phyloP scores from a whole-genome alignment of 1,140 invertebrate genomes.

The Conus betulinus region DNA sequence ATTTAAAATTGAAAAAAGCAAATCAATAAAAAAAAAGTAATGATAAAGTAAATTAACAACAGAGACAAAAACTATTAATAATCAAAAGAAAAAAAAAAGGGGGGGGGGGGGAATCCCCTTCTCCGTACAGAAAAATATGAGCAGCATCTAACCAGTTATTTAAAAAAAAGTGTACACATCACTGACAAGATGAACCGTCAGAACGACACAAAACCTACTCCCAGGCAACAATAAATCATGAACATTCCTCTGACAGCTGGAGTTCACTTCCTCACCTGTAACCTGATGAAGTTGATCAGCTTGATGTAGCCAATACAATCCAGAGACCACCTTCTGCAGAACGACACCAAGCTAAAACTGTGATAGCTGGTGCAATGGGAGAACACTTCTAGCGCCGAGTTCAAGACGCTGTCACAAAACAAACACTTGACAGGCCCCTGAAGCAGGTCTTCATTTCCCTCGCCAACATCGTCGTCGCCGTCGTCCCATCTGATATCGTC shows the following conservation, averaged over 20 bases:
- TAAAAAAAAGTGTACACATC: too few relatives aligned
- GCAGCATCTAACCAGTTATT: too few relatives aligned
- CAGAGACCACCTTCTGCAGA: conserved; percentile 84
- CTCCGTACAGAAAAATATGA: too few relatives aligned
- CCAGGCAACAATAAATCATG: too few relatives aligned
- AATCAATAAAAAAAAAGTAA: too few relatives aligned
- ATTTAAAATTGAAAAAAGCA: too few relatives aligned
- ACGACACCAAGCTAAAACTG: conserved; percentile 82
- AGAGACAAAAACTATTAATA: too few relatives aligned
- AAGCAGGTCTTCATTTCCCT: conserved; percentile 71
- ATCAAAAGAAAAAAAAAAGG: too few relatives aligned
- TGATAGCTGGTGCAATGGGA: conserved; percentile 79
- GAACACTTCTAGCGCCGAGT: conserved; percentile 74
- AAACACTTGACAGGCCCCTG: conserved; percentile 75
- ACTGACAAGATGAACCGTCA: too few relatives aligned
- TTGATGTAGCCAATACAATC: conserved; percentile 92
- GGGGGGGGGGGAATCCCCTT: too few relatives aligned
- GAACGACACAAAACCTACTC: too few relatives aligned
- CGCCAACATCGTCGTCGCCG: conserved; percentile 75
- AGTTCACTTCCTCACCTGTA: conserved; percentile 70
- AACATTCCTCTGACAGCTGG: neutral
- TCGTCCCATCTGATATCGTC: conserved; percentile 56
- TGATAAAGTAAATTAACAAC: too few relatives aligned
- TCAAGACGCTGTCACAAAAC: conserved; percentile 78
- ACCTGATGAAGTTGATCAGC: conserved; percentile 90